phyloP scores from a whole-genome alignment of 2,888 invertebrate genomes.

The Leptinotarsa tumamoca region DNA sequence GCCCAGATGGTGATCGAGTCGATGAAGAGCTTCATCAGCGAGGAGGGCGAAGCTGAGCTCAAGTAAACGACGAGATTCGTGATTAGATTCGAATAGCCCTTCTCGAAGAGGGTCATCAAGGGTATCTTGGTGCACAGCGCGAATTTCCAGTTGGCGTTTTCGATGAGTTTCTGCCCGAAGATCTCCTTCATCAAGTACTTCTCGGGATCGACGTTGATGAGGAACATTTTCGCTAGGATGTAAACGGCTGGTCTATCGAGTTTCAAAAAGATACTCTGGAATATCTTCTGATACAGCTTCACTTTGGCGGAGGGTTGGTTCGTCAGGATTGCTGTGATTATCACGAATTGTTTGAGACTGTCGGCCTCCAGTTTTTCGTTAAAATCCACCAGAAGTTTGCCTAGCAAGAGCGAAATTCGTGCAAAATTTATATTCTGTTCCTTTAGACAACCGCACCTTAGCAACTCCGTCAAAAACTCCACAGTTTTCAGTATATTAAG shows the following conservation, averaged over 20 bases:
- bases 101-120: slow-evolving; percentile 68
- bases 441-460: slow-evolving; percentile 58
- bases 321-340: slow-evolving; percentile 71
- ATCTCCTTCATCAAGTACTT: slow-evolving; percentile 66
- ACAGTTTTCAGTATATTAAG: slow-evolving; percentile 73
- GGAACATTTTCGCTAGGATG: slow-evolving; percentile 69
- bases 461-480: slow-evolving; percentile 70
- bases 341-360: slow-evolving; percentile 69
- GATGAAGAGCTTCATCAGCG: slow-evolving; percentile 67
- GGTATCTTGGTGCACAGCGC: slow-evolving; percentile 74
- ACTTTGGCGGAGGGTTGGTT: slow-evolving; percentile 60
- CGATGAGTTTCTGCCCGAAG: slow-evolving; percentile 69
- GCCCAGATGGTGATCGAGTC: slow-evolving; percentile 77
- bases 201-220: slow-evolving; percentile 69
- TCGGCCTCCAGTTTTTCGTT: slow-evolving; percentile 67
- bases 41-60: slow-evolving; percentile 59
- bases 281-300: slow-evolving; percentile 65
- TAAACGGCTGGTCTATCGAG: slow-evolving; percentile 74
- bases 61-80: slow-evolving; percentile 75
- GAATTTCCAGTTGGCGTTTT: slow-evolving; percentile 75
- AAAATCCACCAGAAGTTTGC: slow-evolving; percentile 73
- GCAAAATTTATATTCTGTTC: slow-evolving; percentile 58
- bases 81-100: slow-evolving; percentile 66
- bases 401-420: slow-evolving; percentile 66
- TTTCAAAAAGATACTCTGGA: slow-evolving; percentile 69